Percentiles rank a stretch among this genome's conserved stretches.
Evolutionary conservation across 2,888 invertebrate species (phyloP).

Genomic region (Caenorhabditis virilis): DNA sequence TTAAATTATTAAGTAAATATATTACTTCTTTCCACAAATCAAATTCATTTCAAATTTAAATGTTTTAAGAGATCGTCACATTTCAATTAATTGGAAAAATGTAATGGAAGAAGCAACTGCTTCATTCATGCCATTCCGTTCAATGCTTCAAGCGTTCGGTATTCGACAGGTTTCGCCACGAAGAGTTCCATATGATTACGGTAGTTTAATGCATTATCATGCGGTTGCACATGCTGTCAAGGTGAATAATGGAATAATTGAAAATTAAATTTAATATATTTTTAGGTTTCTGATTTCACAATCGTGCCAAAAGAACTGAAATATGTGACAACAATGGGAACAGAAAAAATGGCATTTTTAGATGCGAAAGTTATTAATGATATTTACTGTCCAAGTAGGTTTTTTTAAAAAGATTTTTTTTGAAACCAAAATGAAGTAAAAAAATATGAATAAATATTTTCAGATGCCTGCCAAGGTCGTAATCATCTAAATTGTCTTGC

Average conservation of each 20-base stretch:
- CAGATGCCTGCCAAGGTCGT: conserved; percentile 56
- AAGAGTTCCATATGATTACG: conserved; percentile 65
- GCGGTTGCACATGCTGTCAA: conserved; percentile 68
- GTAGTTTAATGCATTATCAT: conserved; percentile 67
- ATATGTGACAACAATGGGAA: conserved; percentile 68
- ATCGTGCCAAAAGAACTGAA: conserved; percentile 68
- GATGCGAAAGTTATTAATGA: conserved; percentile 68
- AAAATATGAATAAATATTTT: conserved; percentile 3
- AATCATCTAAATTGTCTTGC: conserved; percentile 58
- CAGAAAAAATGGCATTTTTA: conserved; percentile 67
- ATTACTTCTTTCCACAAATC: too few relatives aligned
- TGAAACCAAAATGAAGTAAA: not conserved
- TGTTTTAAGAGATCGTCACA: conserved; percentile 38
- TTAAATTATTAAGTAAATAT: too few relatives aligned
- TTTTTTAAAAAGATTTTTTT: not conserved
- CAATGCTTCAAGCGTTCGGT: conserved; percentile 68
- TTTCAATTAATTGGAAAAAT: conserved; percentile 61
- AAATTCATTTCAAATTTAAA: too few relatives aligned
- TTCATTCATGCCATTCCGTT: conserved; percentile 68
- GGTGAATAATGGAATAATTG: conserved; percentile 13
- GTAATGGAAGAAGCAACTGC: conserved; percentile 64
- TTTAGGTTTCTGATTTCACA: conserved; percentile 66
- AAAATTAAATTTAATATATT: not conserved
- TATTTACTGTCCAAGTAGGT: conserved; percentile 66
- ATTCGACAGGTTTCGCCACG: conserved; percentile 67